These are phyloP conservation scores for Triplophysa tibetana DNA, from an alignment of 2,113 vertebrate species.

Conservation along the genomic window DNA sequence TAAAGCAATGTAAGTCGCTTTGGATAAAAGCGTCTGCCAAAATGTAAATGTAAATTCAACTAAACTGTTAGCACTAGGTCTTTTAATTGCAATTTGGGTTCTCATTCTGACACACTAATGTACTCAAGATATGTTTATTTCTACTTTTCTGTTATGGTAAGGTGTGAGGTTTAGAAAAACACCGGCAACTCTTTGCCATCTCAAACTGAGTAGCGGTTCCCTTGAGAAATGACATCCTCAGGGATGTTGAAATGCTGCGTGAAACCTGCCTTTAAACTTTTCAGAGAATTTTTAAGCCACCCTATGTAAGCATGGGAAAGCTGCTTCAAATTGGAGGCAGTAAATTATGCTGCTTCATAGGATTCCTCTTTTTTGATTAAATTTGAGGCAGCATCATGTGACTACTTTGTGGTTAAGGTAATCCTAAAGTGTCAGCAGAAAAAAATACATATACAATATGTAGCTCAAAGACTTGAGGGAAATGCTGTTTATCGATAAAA, in stretches of 20 bases:
- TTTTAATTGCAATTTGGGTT: background rate
- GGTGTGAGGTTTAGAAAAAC: background rate
- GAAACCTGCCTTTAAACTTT: conserved; percentile 5
- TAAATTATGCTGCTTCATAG: background rate
- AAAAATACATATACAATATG: background rate
- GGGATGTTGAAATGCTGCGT: conserved; percentile 4
- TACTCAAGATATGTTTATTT: background rate
- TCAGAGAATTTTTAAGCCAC: conserved; percentile 1
- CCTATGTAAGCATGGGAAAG: background rate
- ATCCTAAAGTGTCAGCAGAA: background rate
- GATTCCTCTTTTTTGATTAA: background rate
- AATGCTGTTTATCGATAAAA: background rate
- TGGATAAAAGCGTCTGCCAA: no score
- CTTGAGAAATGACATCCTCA: background rate
- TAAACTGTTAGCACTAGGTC: no score
- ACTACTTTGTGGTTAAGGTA: background rate
- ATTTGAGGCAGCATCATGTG: background rate
- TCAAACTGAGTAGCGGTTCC: conserved; percentile 1
- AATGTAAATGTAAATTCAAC: no score
- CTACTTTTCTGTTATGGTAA: background rate
- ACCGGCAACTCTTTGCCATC: background rate
- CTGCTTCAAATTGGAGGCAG: background rate
- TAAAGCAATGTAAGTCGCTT: no score
- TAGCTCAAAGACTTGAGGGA: background rate
- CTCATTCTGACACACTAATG: background rate